These are phyloP conservation scores for Orthosia cruda DNA, from an alignment of 2,888 invertebrate species.

Conservation along the genomic window DNA sequence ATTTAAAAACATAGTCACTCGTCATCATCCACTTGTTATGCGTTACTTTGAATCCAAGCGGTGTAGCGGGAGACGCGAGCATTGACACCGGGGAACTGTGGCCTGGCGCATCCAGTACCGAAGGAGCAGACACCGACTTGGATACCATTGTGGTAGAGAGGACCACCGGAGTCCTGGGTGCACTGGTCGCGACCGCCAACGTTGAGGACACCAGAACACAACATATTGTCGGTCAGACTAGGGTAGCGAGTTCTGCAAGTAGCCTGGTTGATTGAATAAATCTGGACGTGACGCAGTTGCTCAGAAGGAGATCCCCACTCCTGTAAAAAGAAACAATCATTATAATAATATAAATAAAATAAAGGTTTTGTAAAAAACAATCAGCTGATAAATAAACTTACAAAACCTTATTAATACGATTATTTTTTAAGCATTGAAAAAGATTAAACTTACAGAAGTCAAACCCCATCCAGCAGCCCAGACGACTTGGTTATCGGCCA, in stretches of 20 bases:
- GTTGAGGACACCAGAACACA: conserved; percentile 71
- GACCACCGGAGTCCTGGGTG: conserved; percentile 77
- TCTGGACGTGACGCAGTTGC: conserved; percentile 76
- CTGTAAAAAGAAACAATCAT: conserved; percentile 49
- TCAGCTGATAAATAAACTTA: too few relatives aligned
- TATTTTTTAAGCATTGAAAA: too few relatives aligned
- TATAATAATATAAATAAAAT: too few relatives aligned
- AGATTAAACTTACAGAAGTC: conserved; percentile 66
- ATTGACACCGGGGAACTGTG: conserved; percentile 79
- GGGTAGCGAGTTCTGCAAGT: conserved; percentile 71
- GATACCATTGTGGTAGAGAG: conserved; percentile 77
- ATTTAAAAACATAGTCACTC: not conserved
- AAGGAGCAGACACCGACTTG: conserved; percentile 81
- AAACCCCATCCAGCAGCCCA: conserved; percentile 80
- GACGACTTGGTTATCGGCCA: conserved; percentile 73
- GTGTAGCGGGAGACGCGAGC: conserved; percentile 75
- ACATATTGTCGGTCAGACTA: conserved; percentile 70
- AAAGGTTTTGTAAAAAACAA: too few relatives aligned
- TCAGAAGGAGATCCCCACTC: conserved; percentile 70
- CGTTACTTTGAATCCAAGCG: conserved; percentile 72
- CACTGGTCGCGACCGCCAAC: conserved; percentile 75
- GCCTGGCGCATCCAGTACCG: conserved; percentile 73
- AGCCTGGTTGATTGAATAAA: conserved; percentile 74
- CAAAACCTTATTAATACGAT: too few relatives aligned
- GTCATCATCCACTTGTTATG: not conserved